phyloP scores from a whole-genome alignment of 2,797 vertebrate genomes.

The Galago senegalensis region DNA sequence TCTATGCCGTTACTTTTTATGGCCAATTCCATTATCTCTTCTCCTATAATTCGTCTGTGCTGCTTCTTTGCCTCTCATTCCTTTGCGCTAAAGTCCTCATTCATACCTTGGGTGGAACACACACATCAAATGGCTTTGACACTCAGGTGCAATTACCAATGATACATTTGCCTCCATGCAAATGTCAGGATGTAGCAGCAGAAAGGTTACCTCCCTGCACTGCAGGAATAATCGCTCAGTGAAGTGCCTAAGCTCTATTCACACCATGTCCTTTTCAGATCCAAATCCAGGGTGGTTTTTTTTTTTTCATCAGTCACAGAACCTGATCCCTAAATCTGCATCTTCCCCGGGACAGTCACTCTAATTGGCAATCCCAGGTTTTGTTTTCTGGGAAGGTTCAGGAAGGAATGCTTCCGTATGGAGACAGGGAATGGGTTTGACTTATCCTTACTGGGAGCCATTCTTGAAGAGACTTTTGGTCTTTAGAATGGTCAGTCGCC shows the following conservation, averaged over 20 bases:
- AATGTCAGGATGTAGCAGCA: constrained; percentile 82
- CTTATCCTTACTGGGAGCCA: background rate
- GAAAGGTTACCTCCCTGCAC: constrained; percentile 83
- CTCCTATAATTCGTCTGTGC: constrained; percentile 73
- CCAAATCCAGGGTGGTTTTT: background rate
- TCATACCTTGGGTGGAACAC: constrained; percentile 76
- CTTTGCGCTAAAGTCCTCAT: constrained; percentile 76
- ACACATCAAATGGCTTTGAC: constrained; percentile 84
- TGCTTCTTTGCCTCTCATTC: constrained; percentile 69
- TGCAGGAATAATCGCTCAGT: constrained; percentile 77
- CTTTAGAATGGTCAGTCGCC: background rate
- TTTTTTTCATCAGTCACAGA: constrained; percentile 59
- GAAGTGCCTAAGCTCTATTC: constrained; percentile 59
- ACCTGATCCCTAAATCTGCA: constrained; percentile 57
- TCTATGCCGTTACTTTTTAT: constrained; percentile 73
- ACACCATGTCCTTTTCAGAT: background rate
- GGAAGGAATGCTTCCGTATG: background rate
- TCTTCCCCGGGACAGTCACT: constrained; percentile 55
- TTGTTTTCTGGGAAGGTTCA: constrained; percentile 37
- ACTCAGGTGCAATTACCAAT: constrained; percentile 82
- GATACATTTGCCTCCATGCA: constrained; percentile 85
- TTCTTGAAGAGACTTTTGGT: background rate
- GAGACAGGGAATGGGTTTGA: background rate
- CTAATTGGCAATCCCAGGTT: constrained; percentile 54
- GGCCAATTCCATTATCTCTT: constrained; percentile 79